Conservation (phyloP, 2,888 invertebrate species). For the Aleiodes testaceus region DNA sequence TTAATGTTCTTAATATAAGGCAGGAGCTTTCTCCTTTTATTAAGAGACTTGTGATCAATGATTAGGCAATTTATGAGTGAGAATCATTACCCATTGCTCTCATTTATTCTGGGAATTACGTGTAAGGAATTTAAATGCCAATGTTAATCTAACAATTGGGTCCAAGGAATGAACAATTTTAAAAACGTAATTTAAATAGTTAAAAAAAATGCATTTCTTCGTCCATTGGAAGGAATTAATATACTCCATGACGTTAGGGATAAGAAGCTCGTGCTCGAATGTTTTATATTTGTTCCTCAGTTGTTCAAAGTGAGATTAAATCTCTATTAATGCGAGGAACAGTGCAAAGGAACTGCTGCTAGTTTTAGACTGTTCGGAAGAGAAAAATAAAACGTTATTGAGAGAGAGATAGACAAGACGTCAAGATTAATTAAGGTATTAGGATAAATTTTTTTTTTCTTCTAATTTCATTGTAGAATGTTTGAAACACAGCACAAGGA, state of each 20-base stretch:
- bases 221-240: conserved; percentile 38
- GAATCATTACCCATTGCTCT: conserved; percentile 59
- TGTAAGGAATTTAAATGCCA: conserved; percentile 55
- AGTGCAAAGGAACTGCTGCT: conserved; percentile 42
- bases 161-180: conserved; percentile 40
- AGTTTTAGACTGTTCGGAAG: conserved; percentile 36
- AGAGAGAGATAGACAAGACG: conserved; percentile 57
- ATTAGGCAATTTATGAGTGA: conserved; percentile 10
- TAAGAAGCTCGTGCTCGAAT: conserved; percentile 21
- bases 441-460: conserved; percentile 25
- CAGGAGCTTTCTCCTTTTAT: conserved; percentile 50
- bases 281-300: not conserved
- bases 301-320: not conserved
- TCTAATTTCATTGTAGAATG: conserved; percentile 14
- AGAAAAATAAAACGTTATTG: conserved; percentile 21
- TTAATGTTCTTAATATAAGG: conserved; percentile 50
- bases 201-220: conserved; percentile 10
- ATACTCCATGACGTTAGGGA: conserved; percentile 39
- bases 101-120: conserved; percentile 59
- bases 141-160: conserved; percentile 48
- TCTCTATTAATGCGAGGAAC: conserved; percentile 28
- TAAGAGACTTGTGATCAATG: conserved; percentile 41
- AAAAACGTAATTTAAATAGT: not conserved
- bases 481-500: conserved; percentile 24
- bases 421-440: conserved; percentile 56